Conservation (phyloP, 2,113 vertebrate genomes). For the Verasper variegatus region DNA sequence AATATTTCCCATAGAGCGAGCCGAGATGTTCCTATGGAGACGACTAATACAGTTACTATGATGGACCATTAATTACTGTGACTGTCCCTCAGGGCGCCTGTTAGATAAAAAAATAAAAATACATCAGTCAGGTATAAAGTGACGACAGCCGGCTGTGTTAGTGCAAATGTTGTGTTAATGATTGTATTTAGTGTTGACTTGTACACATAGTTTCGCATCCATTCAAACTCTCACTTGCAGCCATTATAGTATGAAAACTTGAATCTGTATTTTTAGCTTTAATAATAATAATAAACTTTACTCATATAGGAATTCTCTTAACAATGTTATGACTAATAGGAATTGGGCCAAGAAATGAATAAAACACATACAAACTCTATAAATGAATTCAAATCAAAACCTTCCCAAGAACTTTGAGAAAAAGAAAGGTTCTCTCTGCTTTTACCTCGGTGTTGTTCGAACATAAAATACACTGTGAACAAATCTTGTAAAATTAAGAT, state of each 20-base stretch:
- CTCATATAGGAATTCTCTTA: too few relatives aligned
- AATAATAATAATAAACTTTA: too few relatives aligned
- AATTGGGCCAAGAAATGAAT: too few relatives aligned
- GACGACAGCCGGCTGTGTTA: not conserved
- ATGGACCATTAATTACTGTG: conserved; percentile 65
- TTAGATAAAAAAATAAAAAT: conserved; percentile 16
- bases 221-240: not conserved
- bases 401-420: too few relatives aligned
- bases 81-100: conserved; percentile 23
- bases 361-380: too few relatives aligned
- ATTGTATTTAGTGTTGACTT: not conserved
- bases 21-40: conserved; percentile 71
- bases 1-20: conserved; percentile 20
- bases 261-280: too few relatives aligned
- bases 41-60: conserved; percentile 52
- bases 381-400: too few relatives aligned
- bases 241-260: not conserved
- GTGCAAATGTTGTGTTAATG: not conserved
- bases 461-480: too few relatives aligned
- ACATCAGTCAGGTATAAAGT: not conserved
- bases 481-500: too few relatives aligned
- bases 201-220: not conserved
- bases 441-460: too few relatives aligned
- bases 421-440: too few relatives aligned
- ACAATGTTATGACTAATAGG: too few relatives aligned